phyloP scores from a whole-genome alignment of 2,797 vertebrate species.

The Sitta carolinensis region DNA sequence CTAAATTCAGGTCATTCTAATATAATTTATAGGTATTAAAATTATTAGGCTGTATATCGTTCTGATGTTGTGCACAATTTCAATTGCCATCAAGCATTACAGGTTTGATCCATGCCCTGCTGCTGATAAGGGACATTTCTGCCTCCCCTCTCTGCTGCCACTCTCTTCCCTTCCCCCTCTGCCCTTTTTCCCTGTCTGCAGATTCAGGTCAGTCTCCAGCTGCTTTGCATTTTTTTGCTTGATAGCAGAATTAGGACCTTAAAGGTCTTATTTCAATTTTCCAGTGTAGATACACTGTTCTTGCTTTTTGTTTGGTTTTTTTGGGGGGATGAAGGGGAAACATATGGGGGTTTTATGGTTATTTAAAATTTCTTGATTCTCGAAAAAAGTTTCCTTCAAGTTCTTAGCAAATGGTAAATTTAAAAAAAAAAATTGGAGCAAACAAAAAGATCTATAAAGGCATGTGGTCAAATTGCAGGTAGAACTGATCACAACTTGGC shows the following conservation, averaged over 20 bases:
- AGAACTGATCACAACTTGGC: not conserved
- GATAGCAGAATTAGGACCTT: not conserved
- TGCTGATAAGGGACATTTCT: not conserved
- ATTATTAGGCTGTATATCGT: not conserved
- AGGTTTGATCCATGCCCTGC: not conserved
- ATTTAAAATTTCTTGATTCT: not conserved
- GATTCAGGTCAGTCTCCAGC: not conserved
- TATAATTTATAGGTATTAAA: not conserved
- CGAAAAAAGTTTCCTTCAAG: not conserved
- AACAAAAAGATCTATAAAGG: not conserved
- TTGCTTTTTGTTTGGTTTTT: not conserved
- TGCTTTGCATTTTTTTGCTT: slow-evolving; percentile 23
- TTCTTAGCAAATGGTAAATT: not conserved
- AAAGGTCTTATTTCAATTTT: not conserved
- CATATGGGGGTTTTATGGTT: too few species aligned
- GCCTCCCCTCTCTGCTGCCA: not conserved
- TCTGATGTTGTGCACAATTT: not conserved
- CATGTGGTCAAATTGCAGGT: not conserved
- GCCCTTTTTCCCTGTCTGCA: not conserved
- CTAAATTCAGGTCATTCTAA: not conserved
- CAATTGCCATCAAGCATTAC: not conserved
- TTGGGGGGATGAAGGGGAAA: too few species aligned
- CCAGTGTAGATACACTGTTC: not conserved
- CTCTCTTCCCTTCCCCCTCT: not conserved
- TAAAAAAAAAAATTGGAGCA: not conserved